A percentile compares a stretch with the other conserved stretches of the same genome.
Evolutionary conservation across 2,113 vertebrate genomes (phyloP).

Genomic region (cattle (Bos taurus)): ARS-UCD2.0 NC_037351.1:30681001-30681500

Average conservation of each 20-base stretch:
- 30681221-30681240: not conserved
- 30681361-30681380: not conserved
- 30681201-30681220: not conserved
- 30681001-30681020: not conserved
- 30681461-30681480: not conserved
- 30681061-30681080: slow-evolving; percentile 29
- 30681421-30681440: not conserved
- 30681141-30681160: not conserved
- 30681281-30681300: not conserved
- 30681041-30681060: slow-evolving; percentile 1
- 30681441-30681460: not conserved
- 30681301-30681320: not conserved
- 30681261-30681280: not conserved
- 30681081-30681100: not conserved
- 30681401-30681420: not conserved
- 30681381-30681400: not conserved
- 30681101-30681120: not conserved
- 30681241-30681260: not conserved
- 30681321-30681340: not conserved
- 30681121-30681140: not conserved
- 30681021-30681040: not conserved
- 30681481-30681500: not conserved
- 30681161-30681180: not conserved
- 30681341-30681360: not conserved
- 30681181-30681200: not conserved